These are phyloP conservation scores for Notothenia coriiceps DNA, from an alignment of 2,113 vertebrate genomes.

Conservation along the genomic window DNA sequence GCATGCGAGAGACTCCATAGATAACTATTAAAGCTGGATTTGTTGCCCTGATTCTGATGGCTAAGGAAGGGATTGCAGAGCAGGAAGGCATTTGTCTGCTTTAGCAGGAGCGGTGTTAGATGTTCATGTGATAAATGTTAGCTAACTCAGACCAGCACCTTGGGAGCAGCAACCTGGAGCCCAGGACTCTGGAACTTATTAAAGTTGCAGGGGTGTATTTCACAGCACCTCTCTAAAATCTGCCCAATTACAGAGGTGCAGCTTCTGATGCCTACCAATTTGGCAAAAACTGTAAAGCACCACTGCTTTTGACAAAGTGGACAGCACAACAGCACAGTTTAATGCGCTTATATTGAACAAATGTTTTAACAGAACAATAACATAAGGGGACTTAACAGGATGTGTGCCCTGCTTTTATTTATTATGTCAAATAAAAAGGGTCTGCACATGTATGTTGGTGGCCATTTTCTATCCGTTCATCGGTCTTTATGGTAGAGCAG, in stretches of 20 bases:
- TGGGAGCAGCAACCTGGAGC: constrained; percentile 83
- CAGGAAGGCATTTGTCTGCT: constrained; percentile 89
- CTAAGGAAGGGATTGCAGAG: constrained; percentile 78
- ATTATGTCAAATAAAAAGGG: constrained; percentile 64
- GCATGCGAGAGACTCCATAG: constrained; percentile 89
- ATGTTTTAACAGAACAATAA: constrained; percentile 47
- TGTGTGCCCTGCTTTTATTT: constrained; percentile 47
- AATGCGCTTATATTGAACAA: constrained; percentile 24
- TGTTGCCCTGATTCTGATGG: constrained; percentile 86
- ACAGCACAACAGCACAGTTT: constrained; percentile 35
- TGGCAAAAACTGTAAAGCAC: constrained; percentile 36
- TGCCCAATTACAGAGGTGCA: constrained; percentile 84
- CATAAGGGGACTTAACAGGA: constrained; percentile 10
- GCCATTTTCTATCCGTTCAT: constrained; percentile 43
- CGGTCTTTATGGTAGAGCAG: constrained; percentile 68
- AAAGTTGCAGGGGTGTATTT: constrained; percentile 84
- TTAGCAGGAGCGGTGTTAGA: constrained; percentile 85
- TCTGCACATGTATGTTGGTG: constrained; percentile 54
- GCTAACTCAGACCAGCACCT: constrained; percentile 83
- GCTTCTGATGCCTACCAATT: constrained; percentile 62
- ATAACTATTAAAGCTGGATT: constrained; percentile 92
- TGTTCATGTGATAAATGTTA: constrained; percentile 88
- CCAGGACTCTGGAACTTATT: constrained; percentile 86
- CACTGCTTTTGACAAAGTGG: constrained; percentile 37
- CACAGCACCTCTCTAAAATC: constrained; percentile 79